phyloP scores from a whole-genome alignment of 2,797 vertebrate genomes.

The Aulostomus chinensis region DNA sequence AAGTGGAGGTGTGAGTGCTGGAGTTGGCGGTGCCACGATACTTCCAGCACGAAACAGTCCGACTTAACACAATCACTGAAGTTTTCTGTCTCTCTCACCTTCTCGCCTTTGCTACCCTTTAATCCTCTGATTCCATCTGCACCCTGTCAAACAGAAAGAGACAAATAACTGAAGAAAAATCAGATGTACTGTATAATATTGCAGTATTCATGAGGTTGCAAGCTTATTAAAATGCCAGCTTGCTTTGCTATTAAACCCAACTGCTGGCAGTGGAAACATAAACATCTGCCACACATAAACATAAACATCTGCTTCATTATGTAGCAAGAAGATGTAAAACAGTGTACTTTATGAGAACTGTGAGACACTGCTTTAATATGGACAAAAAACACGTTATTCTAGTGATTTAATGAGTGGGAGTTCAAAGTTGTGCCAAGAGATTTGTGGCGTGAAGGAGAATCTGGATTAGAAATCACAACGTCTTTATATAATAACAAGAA shows the following conservation, averaged over 20 bases:
- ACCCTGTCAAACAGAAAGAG: conserved; percentile 77
- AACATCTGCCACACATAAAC: neutral
- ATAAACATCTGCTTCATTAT: neutral
- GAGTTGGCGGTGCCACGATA: too few relatives aligned
- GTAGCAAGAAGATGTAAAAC: neutral
- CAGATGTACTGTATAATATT: neutral
- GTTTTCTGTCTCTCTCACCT: conserved; percentile 80
- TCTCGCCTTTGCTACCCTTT: conserved; percentile 96
- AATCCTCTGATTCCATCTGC: conserved; percentile 93
- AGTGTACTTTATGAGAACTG: too few relatives aligned
- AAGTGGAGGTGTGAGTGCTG: too few relatives aligned
- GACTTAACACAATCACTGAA: neutral
- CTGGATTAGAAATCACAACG: too few relatives aligned
- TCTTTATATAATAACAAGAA: too few relatives aligned
- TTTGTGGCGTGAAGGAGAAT: too few relatives aligned
- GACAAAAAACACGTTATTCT: too few relatives aligned
- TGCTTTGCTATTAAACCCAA: neutral
- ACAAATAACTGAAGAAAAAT: conserved; percentile 1
- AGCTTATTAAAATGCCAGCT: neutral
- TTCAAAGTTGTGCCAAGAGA: too few relatives aligned
- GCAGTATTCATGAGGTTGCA: neutral
- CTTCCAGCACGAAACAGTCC: too few relatives aligned
- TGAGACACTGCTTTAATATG: too few relatives aligned
- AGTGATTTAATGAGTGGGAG: too few relatives aligned
- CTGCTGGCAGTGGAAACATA: neutral